These are phyloP conservation scores for Graptemys geographica DNA, from an alignment of 2,797 vertebrate genomes.

Conservation along the genomic window DNA sequence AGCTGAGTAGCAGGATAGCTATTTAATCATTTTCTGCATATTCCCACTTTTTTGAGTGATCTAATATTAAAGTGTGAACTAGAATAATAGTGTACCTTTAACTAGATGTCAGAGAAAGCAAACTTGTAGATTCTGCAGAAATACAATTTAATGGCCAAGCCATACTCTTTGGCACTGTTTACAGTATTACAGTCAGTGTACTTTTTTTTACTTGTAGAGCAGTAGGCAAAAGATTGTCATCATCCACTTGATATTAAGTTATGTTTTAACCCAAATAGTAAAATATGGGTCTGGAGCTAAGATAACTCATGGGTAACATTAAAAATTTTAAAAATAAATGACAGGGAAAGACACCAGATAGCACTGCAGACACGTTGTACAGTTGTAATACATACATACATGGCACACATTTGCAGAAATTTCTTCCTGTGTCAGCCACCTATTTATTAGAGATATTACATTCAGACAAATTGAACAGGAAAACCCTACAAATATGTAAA, in stretches of 20 bases:
- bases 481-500: slow-evolving; percentile 75
- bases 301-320: slow-evolving; percentile 6
- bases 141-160: slow-evolving; percentile 65
- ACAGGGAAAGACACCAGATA: slow-evolving; percentile 49
- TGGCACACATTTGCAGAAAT: slow-evolving; percentile 52
- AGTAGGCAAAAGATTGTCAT: slow-evolving; percentile 22
- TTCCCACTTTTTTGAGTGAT: background rate
- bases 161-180: slow-evolving; percentile 51
- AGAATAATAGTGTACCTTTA: slow-evolving; percentile 42
- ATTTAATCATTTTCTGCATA: slow-evolving; percentile 1
- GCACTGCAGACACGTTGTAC: slow-evolving; percentile 27
- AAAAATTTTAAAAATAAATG: slow-evolving; percentile 23
- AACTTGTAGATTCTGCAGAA: slow-evolving; percentile 30
- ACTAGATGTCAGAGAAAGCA: slow-evolving; percentile 32
- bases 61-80: slow-evolving; percentile 23
- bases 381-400: slow-evolving; percentile 50
- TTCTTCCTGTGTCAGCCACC: slow-evolving; percentile 43
- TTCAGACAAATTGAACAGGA: slow-evolving; percentile 71
- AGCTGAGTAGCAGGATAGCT: background rate
- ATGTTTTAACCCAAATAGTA: slow-evolving; percentile 32
- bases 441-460: slow-evolving; percentile 70
- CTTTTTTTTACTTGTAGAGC: slow-evolving; percentile 44
- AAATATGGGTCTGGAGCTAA: slow-evolving; percentile 28
- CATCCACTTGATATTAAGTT: slow-evolving; percentile 46
- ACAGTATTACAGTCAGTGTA: slow-evolving; percentile 28